Percentiles rank a stretch among this genome's conserved stretches.
These are phyloP conservation scores for Pygoscelis adeliae DNA, from an alignment of 2,113 vertebrate genomes.

Conservation along the genomic window DNA sequence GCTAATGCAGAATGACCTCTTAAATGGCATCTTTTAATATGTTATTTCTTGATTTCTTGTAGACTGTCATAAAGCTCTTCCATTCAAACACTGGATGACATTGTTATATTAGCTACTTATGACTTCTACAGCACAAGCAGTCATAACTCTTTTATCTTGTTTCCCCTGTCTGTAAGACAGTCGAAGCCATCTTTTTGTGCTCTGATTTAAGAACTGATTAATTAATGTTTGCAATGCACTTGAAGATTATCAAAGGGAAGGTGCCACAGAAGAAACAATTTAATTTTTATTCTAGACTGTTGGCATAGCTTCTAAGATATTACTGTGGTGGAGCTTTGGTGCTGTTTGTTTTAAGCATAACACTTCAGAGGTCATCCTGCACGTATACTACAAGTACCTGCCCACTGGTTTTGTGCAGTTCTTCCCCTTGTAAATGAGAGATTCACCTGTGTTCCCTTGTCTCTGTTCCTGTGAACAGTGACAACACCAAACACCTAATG, in stretches of 20 bases:
- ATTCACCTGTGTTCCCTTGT: background rate
- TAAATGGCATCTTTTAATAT: background rate
- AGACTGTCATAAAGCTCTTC: background rate
- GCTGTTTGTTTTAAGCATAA: background rate
- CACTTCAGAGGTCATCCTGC: background rate
- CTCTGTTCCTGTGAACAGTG: background rate
- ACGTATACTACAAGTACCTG: background rate
- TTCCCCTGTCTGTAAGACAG: background rate
- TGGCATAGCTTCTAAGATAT: background rate
- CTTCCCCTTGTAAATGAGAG: background rate
- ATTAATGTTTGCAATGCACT: background rate
- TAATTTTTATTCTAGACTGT: background rate
- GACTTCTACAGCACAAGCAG: background rate
- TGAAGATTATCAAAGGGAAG: conserved; percentile 2
- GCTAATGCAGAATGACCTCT: background rate
- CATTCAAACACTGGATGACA: background rate
- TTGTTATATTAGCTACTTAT: background rate
- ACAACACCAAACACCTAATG: background rate
- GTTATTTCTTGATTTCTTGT: background rate
- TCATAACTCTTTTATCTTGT: background rate
- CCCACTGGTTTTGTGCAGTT: background rate
- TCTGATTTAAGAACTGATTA: background rate
- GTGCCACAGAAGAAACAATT: background rate
- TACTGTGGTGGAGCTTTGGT: background rate
- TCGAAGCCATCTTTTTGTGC: background rate